Percentiles rank a stretch among this genome's conserved stretches.
Evolutionary conservation across 1,140 invertebrate species (phyloP).

Genomic region (Papilio helenus): DNA sequence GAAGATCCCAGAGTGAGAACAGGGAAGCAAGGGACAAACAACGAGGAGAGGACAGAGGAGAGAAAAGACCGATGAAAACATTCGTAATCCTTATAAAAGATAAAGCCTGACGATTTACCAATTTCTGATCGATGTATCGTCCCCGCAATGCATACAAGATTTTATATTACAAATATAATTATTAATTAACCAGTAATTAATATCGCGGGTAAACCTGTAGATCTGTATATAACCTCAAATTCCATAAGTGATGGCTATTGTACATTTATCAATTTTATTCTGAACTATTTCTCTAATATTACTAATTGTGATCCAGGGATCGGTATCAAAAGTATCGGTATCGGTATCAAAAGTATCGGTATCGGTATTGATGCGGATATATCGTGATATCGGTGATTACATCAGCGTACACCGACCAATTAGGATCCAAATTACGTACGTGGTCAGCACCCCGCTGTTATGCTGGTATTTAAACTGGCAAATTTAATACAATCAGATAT

Average conservation of each 20-base stretch:
- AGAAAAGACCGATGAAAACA: slow-evolving; percentile 35
- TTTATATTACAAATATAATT: slow-evolving; percentile 3
- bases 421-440: slow-evolving; percentile 6
- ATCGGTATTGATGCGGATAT: background rate
- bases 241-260: too few species aligned
- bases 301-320: background rate
- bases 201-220: too few species aligned
- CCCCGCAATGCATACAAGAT: background rate
- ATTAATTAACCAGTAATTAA: too few species aligned
- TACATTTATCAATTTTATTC: background rate
- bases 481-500: slow-evolving; percentile 11
- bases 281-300: background rate
- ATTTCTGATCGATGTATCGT: slow-evolving; percentile 58
- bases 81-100: slow-evolving; percentile 44
- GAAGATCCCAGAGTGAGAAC: too few species aligned
- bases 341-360: background rate
- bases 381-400: background rate
- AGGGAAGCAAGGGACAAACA: too few species aligned
- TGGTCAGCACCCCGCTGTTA: slow-evolving; percentile 1
- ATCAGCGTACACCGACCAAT: slow-evolving; percentile 5
- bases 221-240: too few species aligned
- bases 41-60: too few species aligned
- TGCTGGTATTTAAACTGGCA: background rate
- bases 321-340: background rate
- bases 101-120: slow-evolving; percentile 49